Evolutionary conservation across 2,797 vertebrate genomes (phyloP).

Genomic region (Natrix natrix): DNA sequence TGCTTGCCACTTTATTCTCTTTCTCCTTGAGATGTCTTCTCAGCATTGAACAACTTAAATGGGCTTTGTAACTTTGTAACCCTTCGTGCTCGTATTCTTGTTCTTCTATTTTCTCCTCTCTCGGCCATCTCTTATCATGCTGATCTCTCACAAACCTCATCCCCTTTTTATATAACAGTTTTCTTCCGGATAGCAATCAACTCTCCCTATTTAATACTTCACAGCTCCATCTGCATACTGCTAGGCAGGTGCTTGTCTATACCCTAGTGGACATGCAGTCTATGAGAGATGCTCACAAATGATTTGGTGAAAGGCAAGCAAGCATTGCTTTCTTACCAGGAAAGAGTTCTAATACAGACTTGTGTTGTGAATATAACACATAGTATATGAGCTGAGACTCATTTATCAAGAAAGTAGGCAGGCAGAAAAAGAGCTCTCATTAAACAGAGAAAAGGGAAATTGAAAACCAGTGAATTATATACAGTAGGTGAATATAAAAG

Average conservation of each 20-base stretch:
- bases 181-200: background rate
- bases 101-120: background rate
- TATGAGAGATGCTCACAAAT: background rate
- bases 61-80: background rate
- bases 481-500: background rate
- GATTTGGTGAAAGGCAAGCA: background rate
- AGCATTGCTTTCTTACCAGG: background rate
- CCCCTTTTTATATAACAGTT: background rate
- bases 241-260: background rate
- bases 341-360: too few species aligned
- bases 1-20: background rate
- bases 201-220: background rate
- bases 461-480: background rate
- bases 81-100: background rate
- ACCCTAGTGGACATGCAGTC: background rate
- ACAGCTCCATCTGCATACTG: background rate
- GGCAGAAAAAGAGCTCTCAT: background rate
- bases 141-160: background rate
- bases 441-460: background rate
- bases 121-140: background rate
- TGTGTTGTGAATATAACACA: background rate
- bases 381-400: too few species aligned
- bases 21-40: background rate
- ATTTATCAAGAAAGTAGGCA: background rate
- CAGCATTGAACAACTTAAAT: background rate